These are phyloP conservation scores for Ephialtes manifestator DNA, from an alignment of 2,888 invertebrate species.

Conservation along the genomic window DNA sequence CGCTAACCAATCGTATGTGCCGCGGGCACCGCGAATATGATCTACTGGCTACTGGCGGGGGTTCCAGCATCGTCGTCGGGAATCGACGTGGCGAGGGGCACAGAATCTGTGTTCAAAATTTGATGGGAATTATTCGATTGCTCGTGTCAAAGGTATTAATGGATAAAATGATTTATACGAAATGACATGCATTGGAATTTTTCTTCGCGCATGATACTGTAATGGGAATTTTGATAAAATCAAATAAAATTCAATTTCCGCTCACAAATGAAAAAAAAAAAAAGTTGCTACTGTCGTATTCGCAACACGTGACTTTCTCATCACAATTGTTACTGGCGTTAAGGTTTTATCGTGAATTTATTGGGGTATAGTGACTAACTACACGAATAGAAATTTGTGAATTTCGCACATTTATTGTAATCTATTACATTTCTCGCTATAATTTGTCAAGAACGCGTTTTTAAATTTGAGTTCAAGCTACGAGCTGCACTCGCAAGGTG, in stretches of 20 bases:
- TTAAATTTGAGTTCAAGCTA: no score
- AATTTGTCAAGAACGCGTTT: no score
- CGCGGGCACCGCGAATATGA: conserved; percentile 49
- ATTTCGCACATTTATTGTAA: no score
- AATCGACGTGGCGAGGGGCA: background rate
- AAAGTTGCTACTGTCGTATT: no score
- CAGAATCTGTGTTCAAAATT: conserved; percentile 7
- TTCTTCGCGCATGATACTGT: background rate
- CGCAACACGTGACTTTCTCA: no score
- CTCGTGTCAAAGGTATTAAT: background rate
- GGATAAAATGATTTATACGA: background rate
- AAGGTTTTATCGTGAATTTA: no score
- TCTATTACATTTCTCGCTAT: no score
- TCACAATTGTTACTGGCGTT: no score
- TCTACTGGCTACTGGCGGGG: conserved; percentile 30
- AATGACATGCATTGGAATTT: background rate
- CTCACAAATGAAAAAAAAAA: background rate
- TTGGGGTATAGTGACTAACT: no score
- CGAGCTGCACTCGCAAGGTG: no score
- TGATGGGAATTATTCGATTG: background rate
- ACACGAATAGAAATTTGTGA: no score
- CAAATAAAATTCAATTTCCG: conserved; percentile 19
- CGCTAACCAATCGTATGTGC: conserved; percentile 57
- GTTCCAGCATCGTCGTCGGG: background rate
- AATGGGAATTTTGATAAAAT: background rate